Base-by-base conservation (phyloP, 2,888 invertebrate genomes). In the Prenolepis imparis region DNA sequence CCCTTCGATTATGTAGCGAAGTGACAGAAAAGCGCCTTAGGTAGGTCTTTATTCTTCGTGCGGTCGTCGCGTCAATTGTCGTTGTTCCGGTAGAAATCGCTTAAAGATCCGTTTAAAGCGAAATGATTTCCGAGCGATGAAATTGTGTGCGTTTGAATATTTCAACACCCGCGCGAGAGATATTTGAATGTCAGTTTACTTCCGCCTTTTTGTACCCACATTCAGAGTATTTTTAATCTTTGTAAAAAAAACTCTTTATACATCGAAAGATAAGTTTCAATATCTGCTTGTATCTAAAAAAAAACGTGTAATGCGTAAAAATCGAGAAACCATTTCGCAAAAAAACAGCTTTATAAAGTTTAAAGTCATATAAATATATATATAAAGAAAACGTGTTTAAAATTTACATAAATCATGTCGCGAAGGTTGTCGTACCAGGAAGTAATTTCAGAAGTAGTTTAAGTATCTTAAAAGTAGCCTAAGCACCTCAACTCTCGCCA, bases 1-100 rank as follows among this genome's bases (percentile, higher is more conserved):
- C 44, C 59, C 72, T 61, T 80, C 72, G 59, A 80, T 78, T 68
- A 18, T 70, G 21, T 32, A 44, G 59, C 24, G n/a, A 18, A 48
- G 36, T 57, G 67, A 68, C 41, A 52, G 52, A 52, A 8, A 57
- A 11, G 41, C 48, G 1, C 28, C 8, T 32, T 39, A 36, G 48
- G 48, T 36, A n/a, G 68, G 59, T 32, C n/a, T 44, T 57, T 68
- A 18, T 18, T 24, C 44, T 4, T 67, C 32, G 4, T 24, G 8
- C 28, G 28, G 28, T 28, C 28, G 28, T 28, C 28, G 28, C 28
- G 28, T 28, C 28, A n/a, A n/a, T n/a, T 28, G 28, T 21, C 61
- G 52, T 61, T 21, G 41, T 78, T 68, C 68, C 41, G 41, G 18
- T 41, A 78, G 44, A 44, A 12, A 48, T 21, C 18, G 44, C 15